phyloP scores from a whole-genome alignment of 2,797 vertebrate genomes.

The Carduelis carduelis region DNA sequence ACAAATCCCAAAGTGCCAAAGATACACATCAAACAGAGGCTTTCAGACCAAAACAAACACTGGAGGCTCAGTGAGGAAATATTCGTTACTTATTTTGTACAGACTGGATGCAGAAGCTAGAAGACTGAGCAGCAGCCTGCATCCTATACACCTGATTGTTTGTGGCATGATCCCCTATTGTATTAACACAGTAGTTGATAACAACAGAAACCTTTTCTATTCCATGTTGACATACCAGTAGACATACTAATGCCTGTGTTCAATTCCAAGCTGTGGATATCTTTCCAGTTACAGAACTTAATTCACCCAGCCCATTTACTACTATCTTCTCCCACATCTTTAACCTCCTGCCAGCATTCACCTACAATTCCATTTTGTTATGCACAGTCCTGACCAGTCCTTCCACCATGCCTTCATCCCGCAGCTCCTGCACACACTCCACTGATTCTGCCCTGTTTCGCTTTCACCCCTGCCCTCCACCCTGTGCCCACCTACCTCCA shows the following conservation, averaged over 20 bases:
- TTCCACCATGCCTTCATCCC: not conserved
- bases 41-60: not conserved
- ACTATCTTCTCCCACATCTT: not conserved
- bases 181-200: not conserved
- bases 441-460: not conserved
- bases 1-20: not conserved
- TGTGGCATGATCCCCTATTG: not conserved
- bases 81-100: not conserved
- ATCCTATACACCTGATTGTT: not conserved
- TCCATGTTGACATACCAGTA: not conserved
- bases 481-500: rapidly evolving
- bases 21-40: not conserved
- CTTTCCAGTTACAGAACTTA: not conserved
- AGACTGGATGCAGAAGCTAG: not conserved
- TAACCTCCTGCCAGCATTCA: not conserved
- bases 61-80: not conserved
- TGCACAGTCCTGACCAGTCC: not conserved
- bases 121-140: not conserved
- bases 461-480: not conserved
- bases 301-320: not conserved
- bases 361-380: not conserved
- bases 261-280: not conserved
- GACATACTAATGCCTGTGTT: not conserved
- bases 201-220: not conserved
- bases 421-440: not conserved